Percentiles rank a stretch among this genome's conserved stretches.
Conservation (phyloP, 2,113 vertebrate genomes). For the Platichthys flesus region DNA sequence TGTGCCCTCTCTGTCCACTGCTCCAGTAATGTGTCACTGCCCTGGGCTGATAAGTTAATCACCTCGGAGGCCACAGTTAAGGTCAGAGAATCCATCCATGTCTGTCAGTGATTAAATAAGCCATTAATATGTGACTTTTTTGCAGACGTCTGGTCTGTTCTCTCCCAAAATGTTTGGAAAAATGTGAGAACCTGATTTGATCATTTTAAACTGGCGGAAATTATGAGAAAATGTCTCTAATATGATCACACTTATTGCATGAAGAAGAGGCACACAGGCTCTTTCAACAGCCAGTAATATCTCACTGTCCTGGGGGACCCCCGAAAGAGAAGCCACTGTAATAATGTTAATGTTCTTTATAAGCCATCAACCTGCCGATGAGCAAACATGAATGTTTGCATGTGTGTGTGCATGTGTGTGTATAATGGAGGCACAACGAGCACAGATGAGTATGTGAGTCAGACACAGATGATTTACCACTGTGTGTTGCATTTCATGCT, state of each 20-base stretch:
- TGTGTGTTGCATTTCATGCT: background rate
- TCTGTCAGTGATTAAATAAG: slow-evolving; percentile 56
- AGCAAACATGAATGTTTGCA: background rate
- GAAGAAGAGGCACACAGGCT: background rate
- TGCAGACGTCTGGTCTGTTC: background rate
- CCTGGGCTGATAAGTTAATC: slow-evolving; percentile 40
- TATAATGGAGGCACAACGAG: background rate
- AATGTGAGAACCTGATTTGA: background rate
- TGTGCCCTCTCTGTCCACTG: slow-evolving; percentile 1
- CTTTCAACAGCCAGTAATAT: background rate
- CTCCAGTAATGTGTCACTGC: slow-evolving; percentile 13
- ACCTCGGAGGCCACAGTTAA: slow-evolving; percentile 31
- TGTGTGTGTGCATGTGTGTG: too few relatives aligned
- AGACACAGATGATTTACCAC: background rate
- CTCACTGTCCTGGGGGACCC: too few relatives aligned
- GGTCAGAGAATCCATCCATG: slow-evolving; percentile 35
- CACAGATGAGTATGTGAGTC: slow-evolving; percentile 3
- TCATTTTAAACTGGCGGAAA: background rate
- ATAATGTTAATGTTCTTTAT: background rate
- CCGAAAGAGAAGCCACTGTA: too few relatives aligned
- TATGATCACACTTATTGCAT: background rate
- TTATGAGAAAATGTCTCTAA: background rate
- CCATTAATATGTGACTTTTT: slow-evolving; percentile 34
- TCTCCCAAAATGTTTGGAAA: background rate
- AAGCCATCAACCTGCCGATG: background rate